Conservation (phyloP, 1,140 invertebrate genomes). For the Leptinotarsa lineolata region DNA sequence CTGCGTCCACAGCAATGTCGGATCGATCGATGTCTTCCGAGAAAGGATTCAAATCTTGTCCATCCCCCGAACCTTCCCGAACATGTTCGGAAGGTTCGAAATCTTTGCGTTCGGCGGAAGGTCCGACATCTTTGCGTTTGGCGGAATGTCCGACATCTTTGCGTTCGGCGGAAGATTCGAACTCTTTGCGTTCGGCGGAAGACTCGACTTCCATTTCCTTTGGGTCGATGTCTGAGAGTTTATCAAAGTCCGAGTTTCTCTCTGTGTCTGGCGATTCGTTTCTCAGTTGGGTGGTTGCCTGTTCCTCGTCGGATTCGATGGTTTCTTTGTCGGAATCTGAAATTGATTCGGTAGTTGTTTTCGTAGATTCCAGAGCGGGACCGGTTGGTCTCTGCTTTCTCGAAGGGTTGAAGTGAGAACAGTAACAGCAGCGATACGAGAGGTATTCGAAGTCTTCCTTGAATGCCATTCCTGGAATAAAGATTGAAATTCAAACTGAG, state of each 20-base stretch:
- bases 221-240: neutral
- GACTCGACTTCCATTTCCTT: neutral
- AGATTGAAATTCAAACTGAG: neutral
- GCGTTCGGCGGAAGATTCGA: too few relatives aligned
- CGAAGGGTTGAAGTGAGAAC: constrained; percentile 80
- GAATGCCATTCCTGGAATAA: constrained; percentile 83
- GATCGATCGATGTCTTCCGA: neutral
- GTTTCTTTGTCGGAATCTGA: constrained; percentile 49
- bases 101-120: too few relatives aligned
- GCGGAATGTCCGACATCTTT: too few relatives aligned
- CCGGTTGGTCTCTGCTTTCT: constrained; percentile 79
- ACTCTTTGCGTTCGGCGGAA: too few relatives aligned
- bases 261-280: constrained; percentile 5
- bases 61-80: too few relatives aligned
- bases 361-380: constrained; percentile 62
- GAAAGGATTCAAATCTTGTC: too few relatives aligned
- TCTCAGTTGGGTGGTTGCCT: neutral
- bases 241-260: constrained; percentile 18
- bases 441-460: constrained; percentile 96
- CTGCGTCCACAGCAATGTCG: neutral
- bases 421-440: constrained; percentile 89
- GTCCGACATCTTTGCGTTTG: too few relatives aligned
- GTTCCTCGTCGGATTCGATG: constrained; percentile 40
- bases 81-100: too few relatives aligned
- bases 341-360: constrained; percentile 32